phyloP scores from a whole-genome alignment of 2,797 vertebrate species.

The Aulostomus chinensis region DNA sequence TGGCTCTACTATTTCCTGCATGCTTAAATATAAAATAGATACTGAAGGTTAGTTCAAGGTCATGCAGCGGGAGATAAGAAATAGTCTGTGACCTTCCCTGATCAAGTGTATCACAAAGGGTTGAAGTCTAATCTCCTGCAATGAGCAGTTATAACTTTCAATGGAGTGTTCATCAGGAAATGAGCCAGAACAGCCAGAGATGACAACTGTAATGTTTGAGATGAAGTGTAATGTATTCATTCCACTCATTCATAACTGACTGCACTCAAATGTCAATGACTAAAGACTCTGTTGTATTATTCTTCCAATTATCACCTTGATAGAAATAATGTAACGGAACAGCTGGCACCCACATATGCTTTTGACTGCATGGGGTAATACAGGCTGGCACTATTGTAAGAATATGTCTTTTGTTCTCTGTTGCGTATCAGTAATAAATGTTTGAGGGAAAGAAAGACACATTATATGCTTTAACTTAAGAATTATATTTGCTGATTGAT shows the following conservation, averaged over 20 bases:
- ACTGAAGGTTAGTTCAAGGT: slow-evolving; percentile 33
- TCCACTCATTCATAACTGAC: slow-evolving; percentile 29
- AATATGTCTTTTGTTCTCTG: too few species aligned
- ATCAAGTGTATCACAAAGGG: slow-evolving; percentile 23
- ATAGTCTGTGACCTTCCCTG: slow-evolving; percentile 12
- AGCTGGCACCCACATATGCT: slow-evolving; percentile 24
- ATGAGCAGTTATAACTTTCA: slow-evolving; percentile 16
- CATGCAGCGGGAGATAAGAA: slow-evolving; percentile 6
- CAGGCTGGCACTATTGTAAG: slow-evolving; percentile 12
- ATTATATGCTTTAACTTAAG: too few species aligned
- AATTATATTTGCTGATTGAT: neutral
- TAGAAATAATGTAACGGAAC: slow-evolving; percentile 51
- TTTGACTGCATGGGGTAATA: slow-evolving; percentile 23
- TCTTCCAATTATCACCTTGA: slow-evolving; percentile 31
- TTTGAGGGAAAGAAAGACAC: too few species aligned
- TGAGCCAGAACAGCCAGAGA: slow-evolving; percentile 19
- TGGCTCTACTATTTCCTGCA: slow-evolving; percentile 25
- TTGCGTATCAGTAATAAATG: too few species aligned
- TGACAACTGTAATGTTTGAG: too few species aligned
- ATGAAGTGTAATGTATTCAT: too few species aligned
- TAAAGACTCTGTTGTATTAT: slow-evolving; percentile 22
- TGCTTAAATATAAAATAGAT: neutral
- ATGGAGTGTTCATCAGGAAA: slow-evolving; percentile 30
- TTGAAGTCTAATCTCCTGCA: slow-evolving; percentile 6
- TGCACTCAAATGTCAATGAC: slow-evolving; percentile 7